Conservation (phyloP, 1,140 invertebrate species). For the Homarus americanus region DNA sequence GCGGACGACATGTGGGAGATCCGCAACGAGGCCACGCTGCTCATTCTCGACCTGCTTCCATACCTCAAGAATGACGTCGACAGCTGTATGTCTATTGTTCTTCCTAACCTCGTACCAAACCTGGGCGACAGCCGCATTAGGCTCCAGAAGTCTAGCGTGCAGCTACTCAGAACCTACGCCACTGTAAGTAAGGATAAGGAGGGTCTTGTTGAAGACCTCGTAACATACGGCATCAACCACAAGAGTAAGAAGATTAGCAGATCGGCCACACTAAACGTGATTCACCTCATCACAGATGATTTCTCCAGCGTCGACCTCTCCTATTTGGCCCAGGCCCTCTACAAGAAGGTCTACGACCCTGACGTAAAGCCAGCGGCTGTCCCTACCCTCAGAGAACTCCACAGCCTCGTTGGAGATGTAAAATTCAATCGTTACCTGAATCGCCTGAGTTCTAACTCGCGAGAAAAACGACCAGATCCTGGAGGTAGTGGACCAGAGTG, state of each 20-base stretch:
- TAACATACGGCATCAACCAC: slow-evolving; percentile 54
- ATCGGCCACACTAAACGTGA: slow-evolving; percentile 7
- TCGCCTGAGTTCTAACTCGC: slow-evolving; percentile 19
- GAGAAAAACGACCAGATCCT: slow-evolving; percentile 9
- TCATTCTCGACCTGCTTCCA: slow-evolving; percentile 57
- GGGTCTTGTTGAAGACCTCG: slow-evolving; percentile 51
- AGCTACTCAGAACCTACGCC: slow-evolving; percentile 40
- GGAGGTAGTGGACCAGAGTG: neutral
- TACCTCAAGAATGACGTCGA: slow-evolving; percentile 59
- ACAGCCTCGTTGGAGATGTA: slow-evolving; percentile 23
- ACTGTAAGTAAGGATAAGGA: slow-evolving; percentile 36
- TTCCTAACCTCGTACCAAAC: slow-evolving; percentile 56
- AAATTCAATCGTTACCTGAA: slow-evolving; percentile 31
- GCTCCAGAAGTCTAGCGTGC: slow-evolving; percentile 42
- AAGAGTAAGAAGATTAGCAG: slow-evolving; percentile 22
- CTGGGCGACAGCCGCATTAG: slow-evolving; percentile 12
- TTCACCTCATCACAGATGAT: slow-evolving; percentile 16
- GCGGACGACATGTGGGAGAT: slow-evolving; percentile 65
- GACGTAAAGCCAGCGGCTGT: slow-evolving; percentile 34
- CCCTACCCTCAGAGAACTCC: slow-evolving; percentile 12
- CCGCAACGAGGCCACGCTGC: slow-evolving; percentile 60
- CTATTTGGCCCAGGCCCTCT: slow-evolving; percentile 24
- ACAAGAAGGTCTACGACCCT: slow-evolving; percentile 25
- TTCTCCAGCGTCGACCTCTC: slow-evolving; percentile 32
- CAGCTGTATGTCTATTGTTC: slow-evolving; percentile 51